A percentile compares a stretch with the other conserved stretches of the same genome.
Evolutionary conservation across 2,113 vertebrate species (phyloP).

Genomic region (Saguinus midas): DNA sequence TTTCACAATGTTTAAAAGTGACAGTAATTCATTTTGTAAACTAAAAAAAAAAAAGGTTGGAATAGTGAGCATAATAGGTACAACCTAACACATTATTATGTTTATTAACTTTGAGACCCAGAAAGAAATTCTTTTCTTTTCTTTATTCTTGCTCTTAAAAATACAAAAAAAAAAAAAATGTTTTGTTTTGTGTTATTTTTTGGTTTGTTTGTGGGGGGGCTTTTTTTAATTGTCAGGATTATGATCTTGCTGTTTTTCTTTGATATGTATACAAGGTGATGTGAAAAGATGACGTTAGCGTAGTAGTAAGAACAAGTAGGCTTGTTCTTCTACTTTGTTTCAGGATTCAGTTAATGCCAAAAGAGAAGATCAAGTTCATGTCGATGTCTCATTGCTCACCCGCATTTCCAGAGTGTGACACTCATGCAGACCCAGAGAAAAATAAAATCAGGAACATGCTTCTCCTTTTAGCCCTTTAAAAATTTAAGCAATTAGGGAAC

Average conservation of each 20-base stretch:
- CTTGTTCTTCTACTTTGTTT: neutral
- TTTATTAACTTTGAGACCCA: slow-evolving; percentile 86
- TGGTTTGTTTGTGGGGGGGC: slow-evolving; percentile 56
- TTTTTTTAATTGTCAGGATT: slow-evolving; percentile 63
- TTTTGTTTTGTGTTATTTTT: slow-evolving; percentile 63
- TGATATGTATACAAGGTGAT: slow-evolving; percentile 74
- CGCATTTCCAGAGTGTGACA: neutral
- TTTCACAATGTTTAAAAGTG: slow-evolving; percentile 87
- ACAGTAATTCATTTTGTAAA: slow-evolving; percentile 90
- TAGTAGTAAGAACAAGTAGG: neutral
- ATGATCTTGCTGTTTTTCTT: slow-evolving; percentile 71
- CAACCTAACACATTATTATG: slow-evolving; percentile 84
- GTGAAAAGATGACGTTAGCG: slow-evolving; percentile 77
- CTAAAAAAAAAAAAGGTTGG: slow-evolving; percentile 86
- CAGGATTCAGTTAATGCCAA: neutral
- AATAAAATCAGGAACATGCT: neutral
- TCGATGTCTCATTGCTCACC: accelerated
- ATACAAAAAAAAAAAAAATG: slow-evolving; percentile 33
- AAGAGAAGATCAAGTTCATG: neutral
- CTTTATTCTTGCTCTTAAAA: slow-evolving; percentile 74
- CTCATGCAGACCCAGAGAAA: neutral
- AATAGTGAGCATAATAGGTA: slow-evolving; percentile 87
- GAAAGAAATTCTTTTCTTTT: slow-evolving; percentile 79
- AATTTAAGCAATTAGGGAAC: too few species aligned
- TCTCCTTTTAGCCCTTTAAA: neutral